These are phyloP conservation scores for Darevskia mixta DNA, from an alignment of 2,797 vertebrate species.

Conservation along the genomic window DNA sequence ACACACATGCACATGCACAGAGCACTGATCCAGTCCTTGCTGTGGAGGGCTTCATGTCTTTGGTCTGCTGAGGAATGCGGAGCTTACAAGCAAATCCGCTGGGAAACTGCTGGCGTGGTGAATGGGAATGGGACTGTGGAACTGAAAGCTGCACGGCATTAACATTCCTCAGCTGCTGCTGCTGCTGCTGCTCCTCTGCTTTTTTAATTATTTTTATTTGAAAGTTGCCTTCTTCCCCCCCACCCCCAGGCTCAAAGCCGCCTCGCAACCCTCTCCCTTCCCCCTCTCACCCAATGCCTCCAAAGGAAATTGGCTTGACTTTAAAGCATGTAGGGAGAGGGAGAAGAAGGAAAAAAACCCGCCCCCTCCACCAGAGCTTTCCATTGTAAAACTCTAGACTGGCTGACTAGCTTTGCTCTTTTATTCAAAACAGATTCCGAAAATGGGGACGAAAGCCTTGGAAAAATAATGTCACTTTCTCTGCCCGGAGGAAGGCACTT, in stretches of 20 bases:
- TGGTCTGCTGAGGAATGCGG: not conserved
- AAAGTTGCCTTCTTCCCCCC: not conserved
- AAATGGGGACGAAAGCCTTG: not conserved
- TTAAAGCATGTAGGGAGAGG: not conserved
- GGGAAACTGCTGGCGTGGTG: not conserved
- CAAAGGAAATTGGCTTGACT: not conserved
- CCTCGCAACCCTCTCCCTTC: not conserved
- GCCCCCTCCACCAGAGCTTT: too few species aligned
- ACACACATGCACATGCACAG: too few species aligned
- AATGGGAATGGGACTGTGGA: not conserved
- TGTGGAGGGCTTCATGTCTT: not conserved
- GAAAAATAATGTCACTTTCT: not conserved
- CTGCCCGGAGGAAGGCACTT: not conserved
- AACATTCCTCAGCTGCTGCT: constrained; percentile 22
- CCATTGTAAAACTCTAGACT: not conserved
- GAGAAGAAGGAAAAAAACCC: not conserved
- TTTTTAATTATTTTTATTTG: constrained; percentile 28
- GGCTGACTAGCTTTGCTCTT: not conserved
- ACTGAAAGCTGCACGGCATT: not conserved
- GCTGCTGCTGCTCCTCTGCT: not conserved
- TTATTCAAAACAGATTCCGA: constrained; percentile 13
- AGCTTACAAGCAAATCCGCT: constrained; percentile 1
- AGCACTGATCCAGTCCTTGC: not conserved
- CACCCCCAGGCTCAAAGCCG: not conserved
- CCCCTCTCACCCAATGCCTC: not conserved